These are phyloP conservation scores for Pedionomus torquatus DNA, from an alignment of 2,113 vertebrate genomes.

Conservation along the genomic window DNA sequence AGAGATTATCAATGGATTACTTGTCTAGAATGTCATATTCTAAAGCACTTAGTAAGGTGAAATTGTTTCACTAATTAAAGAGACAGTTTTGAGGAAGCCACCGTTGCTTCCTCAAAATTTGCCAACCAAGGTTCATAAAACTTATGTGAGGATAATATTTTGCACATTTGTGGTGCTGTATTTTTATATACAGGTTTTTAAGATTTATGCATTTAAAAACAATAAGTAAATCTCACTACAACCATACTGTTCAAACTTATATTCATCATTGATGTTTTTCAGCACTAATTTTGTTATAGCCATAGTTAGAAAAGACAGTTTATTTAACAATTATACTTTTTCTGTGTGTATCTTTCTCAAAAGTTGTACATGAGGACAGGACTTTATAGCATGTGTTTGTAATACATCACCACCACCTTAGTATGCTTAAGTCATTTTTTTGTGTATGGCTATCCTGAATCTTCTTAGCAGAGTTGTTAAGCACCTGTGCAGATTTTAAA, in stretches of 20 bases:
- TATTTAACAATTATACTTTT: neutral
- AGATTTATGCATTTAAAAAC: neutral
- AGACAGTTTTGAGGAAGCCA: neutral
- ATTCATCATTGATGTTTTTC: neutral
- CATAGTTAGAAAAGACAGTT: constrained; percentile 35
- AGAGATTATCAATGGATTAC: neutral
- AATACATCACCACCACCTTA: neutral
- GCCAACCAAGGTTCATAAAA: neutral
- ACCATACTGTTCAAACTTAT: neutral
- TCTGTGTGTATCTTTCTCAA: neutral
- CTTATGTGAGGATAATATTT: neutral
- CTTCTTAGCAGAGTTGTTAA: neutral
- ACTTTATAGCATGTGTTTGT: neutral
- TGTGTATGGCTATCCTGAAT: neutral
- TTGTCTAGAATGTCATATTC: neutral
- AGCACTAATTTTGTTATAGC: neutral
- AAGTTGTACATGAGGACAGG: neutral
- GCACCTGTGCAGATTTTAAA: neutral
- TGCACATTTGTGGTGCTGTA: neutral
- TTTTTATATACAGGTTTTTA: neutral
- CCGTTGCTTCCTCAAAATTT: neutral
- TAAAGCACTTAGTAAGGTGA: neutral
- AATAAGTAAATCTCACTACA: neutral
- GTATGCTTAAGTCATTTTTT: neutral
- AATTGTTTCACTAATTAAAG: neutral